phyloP scores from a whole-genome alignment of 2,888 invertebrate genomes.

The Drosophila greeni region DNA sequence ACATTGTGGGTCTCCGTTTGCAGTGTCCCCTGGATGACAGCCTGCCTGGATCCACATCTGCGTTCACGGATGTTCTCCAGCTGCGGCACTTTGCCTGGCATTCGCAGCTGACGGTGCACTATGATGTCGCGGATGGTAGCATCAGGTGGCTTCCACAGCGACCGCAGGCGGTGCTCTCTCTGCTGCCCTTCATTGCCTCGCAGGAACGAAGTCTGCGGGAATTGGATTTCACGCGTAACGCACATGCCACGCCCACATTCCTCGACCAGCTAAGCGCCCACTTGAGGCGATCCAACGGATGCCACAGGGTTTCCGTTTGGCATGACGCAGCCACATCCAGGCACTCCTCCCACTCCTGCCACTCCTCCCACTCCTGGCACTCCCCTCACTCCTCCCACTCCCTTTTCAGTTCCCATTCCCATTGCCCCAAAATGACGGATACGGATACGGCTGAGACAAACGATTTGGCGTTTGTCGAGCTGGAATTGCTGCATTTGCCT shows the following conservation, averaged over 20 bases:
- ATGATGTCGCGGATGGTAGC: conserved; percentile 53
- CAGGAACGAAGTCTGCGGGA: conserved; percentile 55
- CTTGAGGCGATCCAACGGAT: conserved; percentile 25
- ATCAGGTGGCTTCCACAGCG: conserved; percentile 63
- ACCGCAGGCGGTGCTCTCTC: conserved; percentile 52
- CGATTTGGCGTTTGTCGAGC: conserved; percentile 60
- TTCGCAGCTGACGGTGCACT: conserved; percentile 57
- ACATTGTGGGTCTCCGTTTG: conserved; percentile 60
- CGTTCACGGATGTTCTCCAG: conserved; percentile 29
- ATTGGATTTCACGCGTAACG: conserved; percentile 65
- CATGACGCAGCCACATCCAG: conserved; percentile 38
- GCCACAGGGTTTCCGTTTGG: conserved; percentile 39
- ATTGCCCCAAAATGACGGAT: conserved; percentile 19
- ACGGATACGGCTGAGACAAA: conserved; percentile 38
- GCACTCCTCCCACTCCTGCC: no score
- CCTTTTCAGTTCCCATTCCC: conserved; percentile 2
- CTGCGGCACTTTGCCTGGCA: conserved; percentile 61
- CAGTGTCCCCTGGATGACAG: conserved; percentile 62
- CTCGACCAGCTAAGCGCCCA: conserved; percentile 45
- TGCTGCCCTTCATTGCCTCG: conserved; percentile 52
- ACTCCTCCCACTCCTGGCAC: not conserved
- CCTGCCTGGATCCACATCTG: conserved; percentile 30
- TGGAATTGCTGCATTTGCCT: conserved; percentile 54
- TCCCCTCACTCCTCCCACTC: conserved; percentile 22
- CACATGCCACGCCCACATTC: conserved; percentile 62